Conservation (phyloP, 2,797 vertebrate species). For the Poeciliopsis turneri region DNA sequence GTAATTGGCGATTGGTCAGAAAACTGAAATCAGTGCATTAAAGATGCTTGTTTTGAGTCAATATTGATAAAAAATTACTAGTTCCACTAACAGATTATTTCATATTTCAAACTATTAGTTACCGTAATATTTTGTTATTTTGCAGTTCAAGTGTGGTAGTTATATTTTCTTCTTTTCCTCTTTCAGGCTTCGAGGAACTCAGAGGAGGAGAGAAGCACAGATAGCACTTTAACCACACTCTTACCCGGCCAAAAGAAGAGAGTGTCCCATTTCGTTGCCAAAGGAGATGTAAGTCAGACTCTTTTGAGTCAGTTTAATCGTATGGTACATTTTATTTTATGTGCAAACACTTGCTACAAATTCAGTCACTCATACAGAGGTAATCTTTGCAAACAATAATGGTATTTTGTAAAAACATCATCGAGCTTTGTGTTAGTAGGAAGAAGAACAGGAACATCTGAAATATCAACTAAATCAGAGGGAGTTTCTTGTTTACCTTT, state of each 20-base stretch:
- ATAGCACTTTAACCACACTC: constrained; percentile 86
- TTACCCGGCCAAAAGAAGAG: constrained; percentile 95
- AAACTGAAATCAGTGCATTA: too few relatives aligned
- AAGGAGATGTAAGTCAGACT: constrained; percentile 85
- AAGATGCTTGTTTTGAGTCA: too few relatives aligned
- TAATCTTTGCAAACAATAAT: not conserved
- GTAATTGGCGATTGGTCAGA: too few relatives aligned
- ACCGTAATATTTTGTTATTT: too few relatives aligned
- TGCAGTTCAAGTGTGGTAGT: not conserved
- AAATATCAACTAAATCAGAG: not conserved
- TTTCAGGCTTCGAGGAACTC: constrained; percentile 82
- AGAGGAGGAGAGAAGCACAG: constrained; percentile 78
- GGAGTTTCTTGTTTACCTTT: not conserved
- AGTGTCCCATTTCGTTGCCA: constrained; percentile 91
- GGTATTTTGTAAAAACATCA: not conserved
- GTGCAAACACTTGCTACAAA: not conserved
- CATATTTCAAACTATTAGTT: too few relatives aligned
- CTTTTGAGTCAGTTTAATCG: not conserved
- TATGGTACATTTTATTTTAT: not conserved
- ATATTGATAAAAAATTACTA: too few relatives aligned
- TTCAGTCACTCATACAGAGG: not conserved
- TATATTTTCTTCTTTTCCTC: not conserved
- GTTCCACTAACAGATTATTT: too few relatives aligned
- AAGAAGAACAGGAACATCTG: not conserved
- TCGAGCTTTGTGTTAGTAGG: not conserved